These are phyloP conservation scores for Sycobia sp. DNA, from an alignment of 1,140 invertebrate species.

Conservation along the genomic window DNA sequence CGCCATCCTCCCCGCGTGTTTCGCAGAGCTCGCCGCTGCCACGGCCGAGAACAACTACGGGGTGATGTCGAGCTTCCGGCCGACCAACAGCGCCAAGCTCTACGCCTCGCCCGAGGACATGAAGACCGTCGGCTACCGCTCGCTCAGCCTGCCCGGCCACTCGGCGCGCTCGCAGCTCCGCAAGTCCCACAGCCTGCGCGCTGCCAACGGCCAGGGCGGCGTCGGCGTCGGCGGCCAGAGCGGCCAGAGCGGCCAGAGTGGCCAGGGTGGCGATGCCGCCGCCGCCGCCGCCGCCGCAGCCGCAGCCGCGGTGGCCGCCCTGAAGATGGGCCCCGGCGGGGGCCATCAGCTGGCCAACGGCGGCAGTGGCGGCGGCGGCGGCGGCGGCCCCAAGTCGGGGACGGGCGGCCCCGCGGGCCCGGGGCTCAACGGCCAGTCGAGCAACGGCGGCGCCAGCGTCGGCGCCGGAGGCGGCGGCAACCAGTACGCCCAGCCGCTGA, in stretches of 20 bases:
- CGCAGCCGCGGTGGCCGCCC: slow-evolving; percentile 40
- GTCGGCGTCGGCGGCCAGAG: slow-evolving; percentile 35
- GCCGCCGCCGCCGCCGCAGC: not conserved
- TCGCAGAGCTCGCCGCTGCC: slow-evolving; percentile 54
- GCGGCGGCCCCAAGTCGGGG: slow-evolving; percentile 54
- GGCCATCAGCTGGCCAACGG: slow-evolving; percentile 67
- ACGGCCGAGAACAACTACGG: slow-evolving; percentile 53
- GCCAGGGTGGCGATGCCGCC: slow-evolving; percentile 9
- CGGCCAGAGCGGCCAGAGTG: not conserved
- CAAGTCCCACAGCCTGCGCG: slow-evolving; percentile 69
- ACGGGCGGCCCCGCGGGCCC: slow-evolving; percentile 51
- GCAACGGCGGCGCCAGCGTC: slow-evolving; percentile 44
- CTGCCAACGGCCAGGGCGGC: slow-evolving; percentile 50
- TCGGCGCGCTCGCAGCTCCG: slow-evolving; percentile 65
- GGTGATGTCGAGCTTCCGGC: slow-evolving; percentile 84
- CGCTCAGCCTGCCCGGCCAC: slow-evolving; percentile 66
- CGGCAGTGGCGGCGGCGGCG: slow-evolving; percentile 64
- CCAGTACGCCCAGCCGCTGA: slow-evolving; percentile 72
- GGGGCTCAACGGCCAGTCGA: not conserved
- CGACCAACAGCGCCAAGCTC: slow-evolving; percentile 81
- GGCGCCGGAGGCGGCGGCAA: slow-evolving; percentile 52
- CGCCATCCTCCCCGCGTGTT: not conserved
- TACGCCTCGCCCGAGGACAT: slow-evolving; percentile 87
- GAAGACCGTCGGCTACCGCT: slow-evolving; percentile 79
- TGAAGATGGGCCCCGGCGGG: slow-evolving; percentile 47